Percentiles rank a stretch among this genome's conserved stretches.
Evolutionary conservation across 1,140 invertebrate genomes (phyloP).

Genomic region (Pachypsylla venusta): DNA sequence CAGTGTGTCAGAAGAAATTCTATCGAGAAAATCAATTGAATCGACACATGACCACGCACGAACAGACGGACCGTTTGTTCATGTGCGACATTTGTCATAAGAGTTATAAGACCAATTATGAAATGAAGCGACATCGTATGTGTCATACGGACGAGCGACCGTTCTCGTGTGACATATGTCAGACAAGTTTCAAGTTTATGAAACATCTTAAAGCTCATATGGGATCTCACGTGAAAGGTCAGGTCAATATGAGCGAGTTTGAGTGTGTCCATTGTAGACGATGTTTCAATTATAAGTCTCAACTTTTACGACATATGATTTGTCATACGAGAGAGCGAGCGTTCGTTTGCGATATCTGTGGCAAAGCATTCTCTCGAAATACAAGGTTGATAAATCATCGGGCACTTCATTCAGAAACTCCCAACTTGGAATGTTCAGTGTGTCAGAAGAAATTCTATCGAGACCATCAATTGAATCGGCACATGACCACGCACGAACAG

Average conservation of each 20-base stretch:
- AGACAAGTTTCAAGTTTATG: conserved; percentile 39
- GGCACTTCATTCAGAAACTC: neutral
- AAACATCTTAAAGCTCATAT: conserved; percentile 6
- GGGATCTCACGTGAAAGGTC: neutral
- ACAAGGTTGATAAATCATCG: no score
- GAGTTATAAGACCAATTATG: conserved; percentile 35
- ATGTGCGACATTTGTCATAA: conserved; percentile 51
- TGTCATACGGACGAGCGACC: conserved; percentile 52
- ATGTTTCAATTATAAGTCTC: no score
- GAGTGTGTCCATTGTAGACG: no score
- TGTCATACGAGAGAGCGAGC: conserved; percentile 39
- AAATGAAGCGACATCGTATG: conserved; percentile 22
- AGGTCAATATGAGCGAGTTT: no score
- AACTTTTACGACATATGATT: conserved; percentile 35
- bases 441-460: neutral
- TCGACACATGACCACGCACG: conserved; percentile 56
- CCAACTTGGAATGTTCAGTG: neutral
- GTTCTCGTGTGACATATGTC: conserved; percentile 72
- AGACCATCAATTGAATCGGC: neutral
- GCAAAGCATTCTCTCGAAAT: conserved; percentile 36
- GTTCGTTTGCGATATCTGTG: conserved; percentile 35
- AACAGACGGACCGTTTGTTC: conserved; percentile 46
- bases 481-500: conserved; percentile 5
- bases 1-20: no score
- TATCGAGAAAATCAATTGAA: no score